Evolutionary conservation across 1,140 invertebrate genomes (phyloP), one percentile per base, ranked within the genome.

Genomic region (Habropoda laboriosa): DNA sequence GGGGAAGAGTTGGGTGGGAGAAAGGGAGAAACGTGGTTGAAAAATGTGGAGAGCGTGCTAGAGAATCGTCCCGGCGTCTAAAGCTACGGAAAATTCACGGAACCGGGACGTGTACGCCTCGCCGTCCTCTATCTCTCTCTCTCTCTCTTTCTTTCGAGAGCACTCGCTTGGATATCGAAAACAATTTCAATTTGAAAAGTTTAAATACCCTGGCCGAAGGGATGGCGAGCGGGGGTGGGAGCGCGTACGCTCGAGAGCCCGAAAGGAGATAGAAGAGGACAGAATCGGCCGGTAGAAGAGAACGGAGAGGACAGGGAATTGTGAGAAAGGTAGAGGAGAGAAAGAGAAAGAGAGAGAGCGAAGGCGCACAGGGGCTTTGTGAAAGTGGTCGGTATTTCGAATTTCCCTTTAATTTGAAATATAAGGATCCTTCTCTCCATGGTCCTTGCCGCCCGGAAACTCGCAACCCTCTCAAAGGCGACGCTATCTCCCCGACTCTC

Each of bases 121-220:
- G 13, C 30, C 42, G 40, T 61, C 53, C 18, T 35, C 30, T n/a
- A 7, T 24, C 12, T 18, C 13, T 24, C 38, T 2, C 16, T 47
- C 57, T 35, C 30, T 27, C 72, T 47, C 61, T 42, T 55, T 57
- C 53, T 86, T 87, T 86, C 75, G 71, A 86, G 84, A 77, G 82
- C 87, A 88, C 87, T 90, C 83, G 82, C 53, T 66, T 81, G 80
- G 51, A 88, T 90, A 90, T 90, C 89, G 89, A 90, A 88, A 91
- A 91, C 87, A 90, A 89, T 91, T 91, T 90, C 89, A 90, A 91
- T 91, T 90, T 90, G 78, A 89, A 90, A 91, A 91, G 89, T 91
- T 91, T 90, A 89, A 88, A 90, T 85, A 90, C 75, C 71, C 70
- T 30, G 32, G 12, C 21, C 32, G 38, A 49, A 49, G 57, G 63